Percentiles rank a stretch among this genome's conserved stretches.
These are phyloP conservation scores for Tiphia femorata DNA, from an alignment of 2,888 invertebrate species.

Conservation along the genomic window DNA sequence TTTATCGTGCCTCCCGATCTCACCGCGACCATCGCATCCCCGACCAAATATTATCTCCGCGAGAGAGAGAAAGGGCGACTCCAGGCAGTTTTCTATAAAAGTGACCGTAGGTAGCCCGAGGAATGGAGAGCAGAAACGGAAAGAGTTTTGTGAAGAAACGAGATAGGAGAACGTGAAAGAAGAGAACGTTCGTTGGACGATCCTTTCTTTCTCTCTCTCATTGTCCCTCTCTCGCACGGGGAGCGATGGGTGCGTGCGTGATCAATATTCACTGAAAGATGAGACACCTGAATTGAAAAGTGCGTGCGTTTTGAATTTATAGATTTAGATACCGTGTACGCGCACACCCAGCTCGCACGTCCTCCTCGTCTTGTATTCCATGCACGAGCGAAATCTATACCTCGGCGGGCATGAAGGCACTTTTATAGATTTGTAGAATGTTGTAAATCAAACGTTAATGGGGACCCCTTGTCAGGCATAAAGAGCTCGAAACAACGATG, in stretches of 20 bases:
- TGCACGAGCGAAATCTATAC: constrained; percentile 50
- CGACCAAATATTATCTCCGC: constrained; percentile 55
- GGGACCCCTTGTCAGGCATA: constrained; percentile 62
- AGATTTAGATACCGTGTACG: no score
- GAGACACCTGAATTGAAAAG: no score
- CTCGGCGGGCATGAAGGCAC: constrained; percentile 48
- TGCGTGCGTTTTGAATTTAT: no score
- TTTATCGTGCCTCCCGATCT: constrained; percentile 66
- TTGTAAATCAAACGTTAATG: constrained; percentile 69
- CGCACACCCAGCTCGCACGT: no score
- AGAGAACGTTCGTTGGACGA: neutral
- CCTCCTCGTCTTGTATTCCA: no score
- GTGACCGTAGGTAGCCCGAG: no score
- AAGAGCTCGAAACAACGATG: constrained; percentile 67
- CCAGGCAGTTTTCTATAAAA: no score
- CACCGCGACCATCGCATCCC: constrained; percentile 48
- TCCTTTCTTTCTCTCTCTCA: neutral
- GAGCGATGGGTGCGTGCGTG: no score
- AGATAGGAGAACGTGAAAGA: neutral
- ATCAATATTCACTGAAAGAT: no score
- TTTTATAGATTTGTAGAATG: constrained; percentile 68
- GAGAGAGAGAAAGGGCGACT: constrained; percentile 17
- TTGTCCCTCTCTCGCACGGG: neutral
- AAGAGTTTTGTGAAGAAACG: neutral
- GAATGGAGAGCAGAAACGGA: constrained; percentile 3